Percentiles rank a stretch among this genome's conserved stretches.
Evolutionary conservation across 2,797 vertebrate species (phyloP).

Genomic region (Sparidentex hasta): DNA sequence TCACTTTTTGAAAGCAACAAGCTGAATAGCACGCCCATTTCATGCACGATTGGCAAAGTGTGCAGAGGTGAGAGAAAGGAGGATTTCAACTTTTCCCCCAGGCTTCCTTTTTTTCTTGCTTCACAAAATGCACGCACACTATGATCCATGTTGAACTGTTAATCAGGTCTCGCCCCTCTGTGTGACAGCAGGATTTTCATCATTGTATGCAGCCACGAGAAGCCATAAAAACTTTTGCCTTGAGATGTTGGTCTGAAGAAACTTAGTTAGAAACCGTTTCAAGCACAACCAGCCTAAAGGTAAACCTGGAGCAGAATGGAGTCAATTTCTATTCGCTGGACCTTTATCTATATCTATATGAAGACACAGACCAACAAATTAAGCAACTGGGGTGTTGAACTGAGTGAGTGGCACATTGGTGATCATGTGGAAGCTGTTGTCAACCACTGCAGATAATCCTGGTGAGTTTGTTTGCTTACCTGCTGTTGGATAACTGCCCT

Average conservation of each 20-base stretch:
- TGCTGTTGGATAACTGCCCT: constrained; percentile 29
- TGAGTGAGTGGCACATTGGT: constrained; percentile 13
- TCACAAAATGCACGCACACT: too few species aligned
- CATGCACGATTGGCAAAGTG: not conserved
- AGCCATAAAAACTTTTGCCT: not conserved
- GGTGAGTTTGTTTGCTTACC: constrained; percentile 37
- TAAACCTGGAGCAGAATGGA: not conserved
- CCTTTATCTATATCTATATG: not conserved
- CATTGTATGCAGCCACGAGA: not conserved
- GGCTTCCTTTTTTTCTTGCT: not conserved
- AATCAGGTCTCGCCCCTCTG: not conserved
- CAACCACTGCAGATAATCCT: constrained; percentile 14
- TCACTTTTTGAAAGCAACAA: not conserved
- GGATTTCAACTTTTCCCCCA: not conserved
- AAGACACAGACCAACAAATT: constrained; percentile 24
- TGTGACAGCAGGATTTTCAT: not conserved
- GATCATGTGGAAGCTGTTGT: constrained; percentile 24
- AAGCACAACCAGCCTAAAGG: not conserved
- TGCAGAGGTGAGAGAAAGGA: not conserved
- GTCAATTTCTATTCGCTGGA: constrained; percentile 11
- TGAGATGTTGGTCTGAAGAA: not conserved
- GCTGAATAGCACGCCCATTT: not conserved
- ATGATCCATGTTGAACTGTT: not conserved
- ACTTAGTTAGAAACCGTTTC: not conserved
- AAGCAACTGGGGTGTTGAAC: not conserved